phyloP scores from a whole-genome alignment of 2,888 invertebrate genomes.

The Agonopterix alstromeriana region DNA sequence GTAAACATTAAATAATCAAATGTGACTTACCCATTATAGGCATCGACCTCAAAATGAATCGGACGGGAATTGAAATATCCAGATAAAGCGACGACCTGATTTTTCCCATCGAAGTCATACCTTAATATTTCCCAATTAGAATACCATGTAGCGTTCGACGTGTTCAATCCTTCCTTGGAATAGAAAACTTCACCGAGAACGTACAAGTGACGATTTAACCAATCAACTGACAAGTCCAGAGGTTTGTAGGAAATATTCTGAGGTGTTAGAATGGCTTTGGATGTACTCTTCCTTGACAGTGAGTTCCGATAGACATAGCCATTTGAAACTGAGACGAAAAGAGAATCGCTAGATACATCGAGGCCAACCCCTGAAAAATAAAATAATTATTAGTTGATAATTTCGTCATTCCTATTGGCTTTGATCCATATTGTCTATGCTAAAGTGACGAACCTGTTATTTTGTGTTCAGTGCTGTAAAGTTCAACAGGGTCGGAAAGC shows the following conservation, averaged over 20 bases:
- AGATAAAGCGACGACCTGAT: slow-evolving; percentile 82
- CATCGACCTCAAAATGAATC: slow-evolving; percentile 91
- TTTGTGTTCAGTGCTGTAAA: slow-evolving; percentile 76
- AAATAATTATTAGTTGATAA: background rate
- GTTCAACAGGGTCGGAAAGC: slow-evolving; percentile 80
- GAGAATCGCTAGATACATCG: slow-evolving; percentile 82
- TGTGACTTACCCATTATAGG: slow-evolving; percentile 87
- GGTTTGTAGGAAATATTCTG: slow-evolving; percentile 79
- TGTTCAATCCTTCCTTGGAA: slow-evolving; percentile 35
- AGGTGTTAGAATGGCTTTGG: slow-evolving; percentile 74
- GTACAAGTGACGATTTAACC: slow-evolving; percentile 91
- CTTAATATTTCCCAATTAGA: slow-evolving; percentile 84
- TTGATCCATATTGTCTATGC: background rate
- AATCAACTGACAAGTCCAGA: slow-evolving; percentile 87
- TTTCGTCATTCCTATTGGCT: background rate
- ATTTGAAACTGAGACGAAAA: slow-evolving; percentile 86
- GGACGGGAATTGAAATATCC: slow-evolving; percentile 81
- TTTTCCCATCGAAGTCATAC: slow-evolving; percentile 84
- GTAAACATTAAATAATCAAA: no score
- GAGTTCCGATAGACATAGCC: slow-evolving; percentile 79
- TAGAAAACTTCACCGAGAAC: slow-evolving; percentile 85
- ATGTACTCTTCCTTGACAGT: slow-evolving; percentile 55
- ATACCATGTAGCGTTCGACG: slow-evolving; percentile 35
- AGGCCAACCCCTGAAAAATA: slow-evolving; percentile 82
- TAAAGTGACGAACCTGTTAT: slow-evolving; percentile 51